Evolutionary conservation across 2,113 vertebrate species (phyloP), one percentile per base, ranked within the genome.

Genomic region (Talpa occidentalis): DNA sequence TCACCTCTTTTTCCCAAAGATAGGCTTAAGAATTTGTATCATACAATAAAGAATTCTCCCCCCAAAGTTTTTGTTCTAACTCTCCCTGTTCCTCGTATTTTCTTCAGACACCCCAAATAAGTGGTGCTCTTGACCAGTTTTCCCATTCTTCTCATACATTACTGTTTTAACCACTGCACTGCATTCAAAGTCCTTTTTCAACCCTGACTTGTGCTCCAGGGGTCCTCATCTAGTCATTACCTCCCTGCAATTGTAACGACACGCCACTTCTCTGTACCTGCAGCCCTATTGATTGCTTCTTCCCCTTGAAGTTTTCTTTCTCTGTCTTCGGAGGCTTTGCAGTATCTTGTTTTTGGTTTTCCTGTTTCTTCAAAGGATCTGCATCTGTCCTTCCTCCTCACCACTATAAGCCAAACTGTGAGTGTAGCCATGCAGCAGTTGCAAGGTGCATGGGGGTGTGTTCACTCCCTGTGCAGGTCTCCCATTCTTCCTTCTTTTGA

Each of bases 261-360:
- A 21, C 21, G 10, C 67, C n/a, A 70, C 10, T 19, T 60, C 10
- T 72, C 30, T 73, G 28, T 66, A 69, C 72, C 44, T 69, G 59
- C 28, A n/a, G 1, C 21, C 32, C 32, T 78, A 10, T 24, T 47
- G 60, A 91, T 62, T 49, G 32, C 15, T 67, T 19, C 22, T 89
- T 22, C 76, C 28, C 93, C 73, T 82, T 86, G 37, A 73, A 76
- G 35, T 66, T 89, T 93, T 9, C 11, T 90, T 88, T 92, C 22
- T 54, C 88, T 66, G 0, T 93, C 52, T 73, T 91, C 69, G 40
- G 16, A 21, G 5, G 24, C 19, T 62, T 5, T 76, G 2, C 28
- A 52, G 74, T 49, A 56, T 66, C 52, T 76, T 54, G 17, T 52
- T 83, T 73, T 21, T 72, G 11, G 42, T 59, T 44, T 80, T 66